Evolutionary conservation across 1,140 invertebrate genomes (phyloP).

Genomic region (Sycophaga agraensis): DNA sequence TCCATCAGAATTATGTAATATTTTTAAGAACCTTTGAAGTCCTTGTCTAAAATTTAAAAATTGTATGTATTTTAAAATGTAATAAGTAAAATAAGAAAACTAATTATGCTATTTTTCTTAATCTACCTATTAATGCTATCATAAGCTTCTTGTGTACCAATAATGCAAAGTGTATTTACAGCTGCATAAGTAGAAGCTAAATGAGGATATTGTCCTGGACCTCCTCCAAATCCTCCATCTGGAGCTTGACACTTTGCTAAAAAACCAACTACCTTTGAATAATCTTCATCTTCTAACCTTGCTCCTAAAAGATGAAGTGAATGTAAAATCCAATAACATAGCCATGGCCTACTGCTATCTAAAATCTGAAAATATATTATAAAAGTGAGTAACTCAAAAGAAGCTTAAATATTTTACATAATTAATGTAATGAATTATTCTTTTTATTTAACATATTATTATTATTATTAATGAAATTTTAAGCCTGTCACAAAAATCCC

Average conservation of each 20-base stretch:
- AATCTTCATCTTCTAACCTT: conserved; percentile 67
- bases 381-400: conserved; percentile 18
- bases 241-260: conserved; percentile 75
- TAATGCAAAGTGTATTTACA: conserved; percentile 85
- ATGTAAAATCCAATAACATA: conserved; percentile 95
- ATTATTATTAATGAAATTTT: too few species aligned
- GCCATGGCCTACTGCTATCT: conserved; percentile 93
- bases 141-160: conserved; percentile 86
- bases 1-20: conserved; percentile 79
- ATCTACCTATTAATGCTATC: conserved; percentile 79
- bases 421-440: conserved; percentile 18
- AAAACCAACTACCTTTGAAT: conserved; percentile 70
- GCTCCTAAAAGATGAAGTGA: conserved; percentile 80
- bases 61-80: background rate
- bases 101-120: background rate
- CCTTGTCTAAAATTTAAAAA: conserved; percentile 58
- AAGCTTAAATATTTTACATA: conserved; percentile 17
- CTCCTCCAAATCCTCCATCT: conserved; percentile 91
- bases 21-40: conserved; percentile 76
- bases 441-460: too few species aligned
- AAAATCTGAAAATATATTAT: conserved; percentile 70
- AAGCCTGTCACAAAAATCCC: too few species aligned
- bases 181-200: conserved; percentile 97
- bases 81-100: background rate
- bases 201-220: conserved; percentile 88